phyloP scores from a whole-genome alignment of 30 jellyfish, hydroid and myxozoan genomes.

The Haliclystus octoradiatus region DNA sequence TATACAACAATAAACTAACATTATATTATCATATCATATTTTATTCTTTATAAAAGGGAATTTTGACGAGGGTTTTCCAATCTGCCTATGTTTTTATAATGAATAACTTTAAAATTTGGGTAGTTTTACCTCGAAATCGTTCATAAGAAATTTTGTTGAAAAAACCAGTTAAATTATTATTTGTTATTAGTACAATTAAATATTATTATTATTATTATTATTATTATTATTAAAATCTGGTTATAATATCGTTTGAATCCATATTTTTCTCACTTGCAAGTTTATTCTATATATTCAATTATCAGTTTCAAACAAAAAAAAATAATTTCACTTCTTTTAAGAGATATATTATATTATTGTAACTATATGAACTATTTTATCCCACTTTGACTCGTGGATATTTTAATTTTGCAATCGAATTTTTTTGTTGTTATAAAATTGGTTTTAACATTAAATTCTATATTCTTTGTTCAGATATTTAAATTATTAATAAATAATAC shows the following conservation, averaged over 20 bases:
- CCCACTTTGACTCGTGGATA: not conserved
- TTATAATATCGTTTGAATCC: not conserved
- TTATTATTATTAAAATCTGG: too few relatives aligned
- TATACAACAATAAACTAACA: not conserved
- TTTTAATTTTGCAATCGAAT: not conserved
- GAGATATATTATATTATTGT: too few relatives aligned
- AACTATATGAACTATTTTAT: not conserved
- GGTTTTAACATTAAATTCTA: too few relatives aligned
- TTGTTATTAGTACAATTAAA: too few relatives aligned
- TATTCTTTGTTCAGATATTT: too few relatives aligned
- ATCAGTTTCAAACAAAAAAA: too few relatives aligned
- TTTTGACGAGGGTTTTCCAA: conserved; percentile 88
- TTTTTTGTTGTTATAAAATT: too few relatives aligned
- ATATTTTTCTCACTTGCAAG: not conserved
- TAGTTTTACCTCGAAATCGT: conserved; percentile 37
- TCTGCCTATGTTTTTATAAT: conserved; percentile 91
- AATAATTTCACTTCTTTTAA: not conserved
- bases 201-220: too few relatives aligned
- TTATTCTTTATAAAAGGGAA: conserved; percentile 80
- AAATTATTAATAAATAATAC: too few relatives aligned
- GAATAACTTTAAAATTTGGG: conserved; percentile 72
- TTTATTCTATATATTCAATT: not conserved
- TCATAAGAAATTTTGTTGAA: not conserved
- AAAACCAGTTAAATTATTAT: too few relatives aligned
- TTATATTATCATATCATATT: conserved; percentile 22